phyloP scores from a whole-genome alignment of 1,140 invertebrate genomes.

The Halictus rubicundus region DNA sequence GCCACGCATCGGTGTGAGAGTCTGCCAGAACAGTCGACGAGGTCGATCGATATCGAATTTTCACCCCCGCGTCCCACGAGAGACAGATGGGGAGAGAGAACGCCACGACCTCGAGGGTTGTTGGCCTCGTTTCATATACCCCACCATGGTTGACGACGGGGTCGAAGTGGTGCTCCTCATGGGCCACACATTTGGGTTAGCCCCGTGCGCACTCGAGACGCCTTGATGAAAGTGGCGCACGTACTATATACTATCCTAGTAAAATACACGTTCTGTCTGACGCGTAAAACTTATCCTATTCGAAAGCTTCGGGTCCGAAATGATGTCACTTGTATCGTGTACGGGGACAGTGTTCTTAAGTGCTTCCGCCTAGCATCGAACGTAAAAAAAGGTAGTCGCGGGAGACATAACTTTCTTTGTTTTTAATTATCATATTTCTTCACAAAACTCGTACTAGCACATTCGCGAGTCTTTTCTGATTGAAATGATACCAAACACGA shows the following conservation, averaged over 20 bases:
- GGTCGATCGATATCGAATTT: constrained; percentile 66
- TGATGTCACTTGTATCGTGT: too few relatives aligned
- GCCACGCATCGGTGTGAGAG: constrained; percentile 49
- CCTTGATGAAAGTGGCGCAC: background rate
- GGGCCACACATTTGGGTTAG: constrained; percentile 16
- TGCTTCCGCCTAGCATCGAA: too few relatives aligned
- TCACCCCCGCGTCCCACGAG: constrained; percentile 18
- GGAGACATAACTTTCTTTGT: too few relatives aligned
- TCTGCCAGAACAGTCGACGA: constrained; percentile 46
- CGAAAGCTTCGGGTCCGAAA: too few relatives aligned
- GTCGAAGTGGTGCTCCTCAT: background rate
- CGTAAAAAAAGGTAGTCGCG: too few relatives aligned
- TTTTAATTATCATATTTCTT: too few relatives aligned
- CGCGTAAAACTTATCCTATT: too few relatives aligned
- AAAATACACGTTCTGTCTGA: background rate
- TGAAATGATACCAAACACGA: too few relatives aligned
- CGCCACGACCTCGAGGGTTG: constrained; percentile 59
- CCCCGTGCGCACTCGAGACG: background rate
- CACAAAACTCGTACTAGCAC: too few relatives aligned
- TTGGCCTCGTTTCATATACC: constrained; percentile 61
- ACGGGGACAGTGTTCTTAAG: too few relatives aligned
- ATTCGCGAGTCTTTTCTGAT: too few relatives aligned
- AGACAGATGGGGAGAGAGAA: background rate
- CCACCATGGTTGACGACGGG: background rate
- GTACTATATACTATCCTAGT: background rate